A percentile compares a stretch with the other conserved stretches of the same genome.
phyloP scores from a whole-genome alignment of 2,113 vertebrate species.

The Toxotes jaculatrix region DNA sequence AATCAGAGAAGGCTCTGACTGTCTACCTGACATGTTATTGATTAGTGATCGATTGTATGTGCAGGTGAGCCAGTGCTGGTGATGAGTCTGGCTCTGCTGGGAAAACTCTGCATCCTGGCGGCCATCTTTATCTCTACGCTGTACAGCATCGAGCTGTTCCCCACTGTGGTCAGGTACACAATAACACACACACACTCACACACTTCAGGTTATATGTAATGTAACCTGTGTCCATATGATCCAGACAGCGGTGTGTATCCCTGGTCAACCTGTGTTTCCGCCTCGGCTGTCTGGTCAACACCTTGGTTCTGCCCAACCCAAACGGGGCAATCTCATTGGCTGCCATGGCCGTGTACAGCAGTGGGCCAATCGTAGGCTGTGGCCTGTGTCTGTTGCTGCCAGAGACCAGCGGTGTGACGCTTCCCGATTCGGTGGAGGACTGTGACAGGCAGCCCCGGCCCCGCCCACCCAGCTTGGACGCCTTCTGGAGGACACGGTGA shows the following conservation, averaged over 20 bases:
- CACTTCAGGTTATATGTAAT: neutral
- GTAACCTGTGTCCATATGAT: rapidly evolving
- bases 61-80: constrained; percentile 73
- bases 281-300: constrained; percentile 76
- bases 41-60: neutral
- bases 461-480: neutral
- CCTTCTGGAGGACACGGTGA: constrained; percentile 55
- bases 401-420: constrained; percentile 77
- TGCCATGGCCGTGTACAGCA: constrained; percentile 81
- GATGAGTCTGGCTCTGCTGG: constrained; percentile 80
- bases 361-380: constrained; percentile 79
- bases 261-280: constrained; percentile 78
- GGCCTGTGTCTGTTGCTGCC: constrained; percentile 79
- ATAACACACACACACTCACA: neutral
- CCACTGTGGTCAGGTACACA: constrained; percentile 81
- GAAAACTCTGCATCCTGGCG: constrained; percentile 81
- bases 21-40: neutral
- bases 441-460: constrained; percentile 71
- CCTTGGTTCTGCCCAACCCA: constrained; percentile 55
- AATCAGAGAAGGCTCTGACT: too few relatives aligned
- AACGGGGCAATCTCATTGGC: constrained; percentile 73
- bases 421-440: constrained; percentile 81
- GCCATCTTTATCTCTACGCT: constrained; percentile 75
- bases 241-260: constrained; percentile 81
- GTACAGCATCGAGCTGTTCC: constrained; percentile 84